A percentile compares a stretch with the other conserved stretches of the same genome.
Evolutionary conservation across 2,113 vertebrate species (phyloP).

Genomic region (Halcyon malimbica): DNA sequence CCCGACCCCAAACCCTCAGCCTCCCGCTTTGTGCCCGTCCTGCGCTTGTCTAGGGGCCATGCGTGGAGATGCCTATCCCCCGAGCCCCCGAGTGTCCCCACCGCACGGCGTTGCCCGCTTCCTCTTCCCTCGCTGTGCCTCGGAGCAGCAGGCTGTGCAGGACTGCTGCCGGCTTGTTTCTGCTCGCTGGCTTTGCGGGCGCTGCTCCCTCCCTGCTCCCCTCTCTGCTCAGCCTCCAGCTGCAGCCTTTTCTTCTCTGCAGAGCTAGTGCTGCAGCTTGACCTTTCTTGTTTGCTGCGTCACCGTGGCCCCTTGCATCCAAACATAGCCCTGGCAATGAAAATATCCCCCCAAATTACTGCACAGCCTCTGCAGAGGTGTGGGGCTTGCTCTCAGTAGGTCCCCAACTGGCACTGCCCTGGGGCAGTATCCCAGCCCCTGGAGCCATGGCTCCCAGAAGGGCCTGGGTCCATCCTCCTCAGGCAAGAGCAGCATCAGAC

Average conservation of each 20-base stretch:
- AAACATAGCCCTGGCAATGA: background rate
- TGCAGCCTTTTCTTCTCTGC: background rate
- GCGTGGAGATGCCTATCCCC: background rate
- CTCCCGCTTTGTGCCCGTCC: background rate
- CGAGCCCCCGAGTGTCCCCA: background rate
- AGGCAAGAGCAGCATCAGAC: rapidly evolving
- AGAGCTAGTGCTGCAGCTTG: background rate
- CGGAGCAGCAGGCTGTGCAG: rapidly evolving
- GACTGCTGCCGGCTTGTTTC: background rate
- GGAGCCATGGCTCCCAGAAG: background rate
- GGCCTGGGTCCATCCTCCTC: background rate
- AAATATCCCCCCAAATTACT: background rate
- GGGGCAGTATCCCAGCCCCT: background rate
- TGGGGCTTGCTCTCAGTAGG: background rate
- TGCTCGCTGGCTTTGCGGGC: rapidly evolving
- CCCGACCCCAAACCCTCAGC: background rate
- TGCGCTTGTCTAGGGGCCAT: background rate
- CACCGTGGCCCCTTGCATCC: background rate
- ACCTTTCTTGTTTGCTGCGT: background rate
- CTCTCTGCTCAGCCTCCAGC: background rate
- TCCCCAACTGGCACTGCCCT: background rate
- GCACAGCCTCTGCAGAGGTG: background rate
- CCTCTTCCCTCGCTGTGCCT: background rate
- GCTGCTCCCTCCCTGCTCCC: background rate
- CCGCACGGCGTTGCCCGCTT: rapidly evolving